These are phyloP conservation scores for Phodopus roborovskii DNA, from an alignment of 2,113 vertebrate genomes.

Conservation along the genomic window DNA sequence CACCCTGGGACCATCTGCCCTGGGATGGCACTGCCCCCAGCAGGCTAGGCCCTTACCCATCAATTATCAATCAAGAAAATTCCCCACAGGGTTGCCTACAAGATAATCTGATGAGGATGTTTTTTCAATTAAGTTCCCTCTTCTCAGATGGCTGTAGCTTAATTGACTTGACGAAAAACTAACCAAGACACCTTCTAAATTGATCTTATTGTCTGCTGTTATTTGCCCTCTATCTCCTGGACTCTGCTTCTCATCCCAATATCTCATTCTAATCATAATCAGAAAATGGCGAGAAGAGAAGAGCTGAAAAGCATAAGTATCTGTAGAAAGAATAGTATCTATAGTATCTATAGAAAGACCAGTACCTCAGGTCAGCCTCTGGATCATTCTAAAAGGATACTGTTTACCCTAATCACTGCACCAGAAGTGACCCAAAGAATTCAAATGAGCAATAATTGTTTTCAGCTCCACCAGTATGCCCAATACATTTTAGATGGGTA, in stretches of 20 bases:
- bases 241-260: neutral
- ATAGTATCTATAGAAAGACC: neutral
- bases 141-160: neutral
- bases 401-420: neutral
- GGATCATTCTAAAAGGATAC: neutral
- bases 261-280: neutral
- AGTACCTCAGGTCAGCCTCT: neutral
- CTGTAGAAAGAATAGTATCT: neutral
- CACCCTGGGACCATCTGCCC: neutral
- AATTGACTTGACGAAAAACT: neutral
- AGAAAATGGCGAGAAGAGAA: neutral
- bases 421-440: neutral
- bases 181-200: neutral
- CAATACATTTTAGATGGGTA: neutral
- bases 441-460: slow-evolving; percentile 25
- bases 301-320: neutral
- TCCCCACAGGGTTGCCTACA: neutral
- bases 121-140: neutral
- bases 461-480: neutral
- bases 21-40: neutral
- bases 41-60: neutral
- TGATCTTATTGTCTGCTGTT: neutral
- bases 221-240: neutral
- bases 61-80: neutral
- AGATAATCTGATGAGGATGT: neutral